Evolutionary conservation across 1,140 invertebrate genomes (phyloP), one percentile per base, ranked within the genome.

Genomic region (Cydia splendana): DNA sequence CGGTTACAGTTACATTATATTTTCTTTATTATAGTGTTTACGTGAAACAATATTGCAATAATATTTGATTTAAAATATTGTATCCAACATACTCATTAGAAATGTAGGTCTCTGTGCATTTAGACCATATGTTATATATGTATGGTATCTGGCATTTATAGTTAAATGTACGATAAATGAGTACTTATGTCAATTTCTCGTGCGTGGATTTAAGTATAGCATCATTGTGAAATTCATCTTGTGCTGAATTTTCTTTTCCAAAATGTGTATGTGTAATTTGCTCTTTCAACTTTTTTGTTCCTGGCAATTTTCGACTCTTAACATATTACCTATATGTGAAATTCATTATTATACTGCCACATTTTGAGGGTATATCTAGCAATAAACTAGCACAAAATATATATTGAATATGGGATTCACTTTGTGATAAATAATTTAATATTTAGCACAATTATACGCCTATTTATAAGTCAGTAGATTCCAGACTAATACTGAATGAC

Each of bases 321-420:
- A 30, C 30, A 30, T 38, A 10, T 69, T 42, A 51, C 48, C 48
- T 51, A 51, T 51, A 51, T 51, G 48, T 15, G 12, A 51, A 28
- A 69, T 69, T 13, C 20, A 12, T 30, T 10, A 34, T n/a, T n/a
- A n/a, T 42, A 71, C 30, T 71, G 51, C n/a, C 51, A 15, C 9
- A 34, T n/a, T 71, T 30, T 71, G 67, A 42, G 15, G 67, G 67
- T 34, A 34, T 34, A 24, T 34, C 15, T 71, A 42, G 28, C 67
- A 34, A 71, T 71, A 71, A 71, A 34, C 1, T 71, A 71, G 67
- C 67, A 71, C 67, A 71, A 71, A 38, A 71, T 71, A 34, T 71
- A 10, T 38, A 71, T 71, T 15, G 2, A 62, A 62, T 62, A 24
- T 62, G 57, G 53, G 57, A 24, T 7, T 62, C 57, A 62, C 57